phyloP scores from a whole-genome alignment of 2,888 invertebrate genomes.

The Temnothorax ravouxi region DNA sequence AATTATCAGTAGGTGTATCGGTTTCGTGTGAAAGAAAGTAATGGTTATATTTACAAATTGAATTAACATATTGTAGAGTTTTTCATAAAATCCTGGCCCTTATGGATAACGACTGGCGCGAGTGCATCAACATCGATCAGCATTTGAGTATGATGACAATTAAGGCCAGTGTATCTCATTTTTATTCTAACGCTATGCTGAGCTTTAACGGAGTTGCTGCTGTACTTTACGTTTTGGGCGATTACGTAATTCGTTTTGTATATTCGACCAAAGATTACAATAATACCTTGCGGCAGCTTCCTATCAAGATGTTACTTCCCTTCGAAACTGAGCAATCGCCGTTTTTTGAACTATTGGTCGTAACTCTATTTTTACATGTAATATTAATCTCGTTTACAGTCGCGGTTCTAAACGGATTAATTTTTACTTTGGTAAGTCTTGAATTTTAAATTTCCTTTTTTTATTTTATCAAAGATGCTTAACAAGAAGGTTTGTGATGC shows the following conservation, averaged over 20 bases:
- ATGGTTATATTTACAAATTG: background rate
- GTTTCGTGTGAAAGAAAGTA: background rate
- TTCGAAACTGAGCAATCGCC: conserved; percentile 50
- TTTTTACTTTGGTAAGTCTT: conserved; percentile 38
- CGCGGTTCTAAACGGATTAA: conserved; percentile 21
- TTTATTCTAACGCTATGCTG: conserved; percentile 40
- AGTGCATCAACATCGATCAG: conserved; percentile 11
- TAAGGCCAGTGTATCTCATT: conserved; percentile 36
- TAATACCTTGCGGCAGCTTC: conserved; percentile 3
- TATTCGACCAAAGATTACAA: background rate
- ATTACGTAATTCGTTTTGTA: conserved; percentile 5
- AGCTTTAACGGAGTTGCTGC: conserved; percentile 28
- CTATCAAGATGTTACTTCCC: conserved; percentile 44
- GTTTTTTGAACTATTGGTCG: conserved; percentile 30
- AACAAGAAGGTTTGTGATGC: background rate
- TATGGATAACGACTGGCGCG: conserved; percentile 45
- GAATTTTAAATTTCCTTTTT: background rate
- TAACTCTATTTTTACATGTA: conserved; percentile 25
- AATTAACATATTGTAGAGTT: conserved; percentile 15
- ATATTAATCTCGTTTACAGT: background rate
- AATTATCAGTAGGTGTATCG: background rate
- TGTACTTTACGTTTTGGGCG: conserved; percentile 5
- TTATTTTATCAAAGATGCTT: background rate
- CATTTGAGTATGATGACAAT: conserved; percentile 9
- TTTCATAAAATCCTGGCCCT: conserved; percentile 14